Evolutionary conservation across 2,888 invertebrate genomes (phyloP).

Genomic region (Microctonus hyperodae): DNA sequence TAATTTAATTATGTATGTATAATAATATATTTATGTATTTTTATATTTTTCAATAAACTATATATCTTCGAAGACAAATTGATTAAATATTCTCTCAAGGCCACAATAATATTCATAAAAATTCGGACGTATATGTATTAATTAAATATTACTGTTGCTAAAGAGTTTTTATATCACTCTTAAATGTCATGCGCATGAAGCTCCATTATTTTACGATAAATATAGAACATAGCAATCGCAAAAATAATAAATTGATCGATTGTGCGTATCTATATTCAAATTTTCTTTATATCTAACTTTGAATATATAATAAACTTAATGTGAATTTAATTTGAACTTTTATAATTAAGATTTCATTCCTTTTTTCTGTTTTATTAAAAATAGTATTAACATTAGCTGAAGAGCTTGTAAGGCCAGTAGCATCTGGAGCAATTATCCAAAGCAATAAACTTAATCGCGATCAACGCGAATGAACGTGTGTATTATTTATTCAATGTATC

Average conservation of each 20-base stretch:
- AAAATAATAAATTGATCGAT: slow-evolving; percentile 1
- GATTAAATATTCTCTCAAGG: slow-evolving; percentile 21
- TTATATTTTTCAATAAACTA: slow-evolving; percentile 20
- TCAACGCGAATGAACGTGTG: background rate
- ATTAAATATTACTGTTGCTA: background rate
- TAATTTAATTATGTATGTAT: background rate
- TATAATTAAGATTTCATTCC: slow-evolving; percentile 1
- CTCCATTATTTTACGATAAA: background rate
- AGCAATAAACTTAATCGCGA: background rate
- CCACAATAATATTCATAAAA: slow-evolving; percentile 39
- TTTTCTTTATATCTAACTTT: background rate
- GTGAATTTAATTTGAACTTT: background rate
- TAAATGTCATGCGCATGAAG: background rate
- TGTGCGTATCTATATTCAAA: background rate
- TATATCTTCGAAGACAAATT: slow-evolving; percentile 1
- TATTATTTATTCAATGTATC: background rate
- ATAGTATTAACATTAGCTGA: background rate
- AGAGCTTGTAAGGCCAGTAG: background rate
- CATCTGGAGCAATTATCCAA: background rate
- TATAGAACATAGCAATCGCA: background rate
- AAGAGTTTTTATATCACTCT: background rate
- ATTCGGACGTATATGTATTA: slow-evolving; percentile 21
- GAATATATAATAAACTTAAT: background rate
- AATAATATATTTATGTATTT: background rate
- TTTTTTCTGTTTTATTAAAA: background rate